Evolutionary conservation across 1,140 invertebrate species (phyloP).

Genomic region (Homalodisca vitripennis): DNA sequence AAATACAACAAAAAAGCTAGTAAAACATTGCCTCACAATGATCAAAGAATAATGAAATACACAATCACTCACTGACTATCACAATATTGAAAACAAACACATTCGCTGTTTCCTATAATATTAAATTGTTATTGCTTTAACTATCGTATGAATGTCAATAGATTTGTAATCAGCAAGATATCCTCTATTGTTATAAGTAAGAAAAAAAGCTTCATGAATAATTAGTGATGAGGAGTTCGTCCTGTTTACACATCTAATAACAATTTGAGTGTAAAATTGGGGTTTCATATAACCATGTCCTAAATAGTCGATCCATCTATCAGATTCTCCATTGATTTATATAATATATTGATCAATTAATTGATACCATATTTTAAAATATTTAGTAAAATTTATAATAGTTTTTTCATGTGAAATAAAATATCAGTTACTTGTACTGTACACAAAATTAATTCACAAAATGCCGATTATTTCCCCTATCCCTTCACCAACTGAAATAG

Average conservation of each 20-base stretch:
- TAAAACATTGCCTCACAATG: no score
- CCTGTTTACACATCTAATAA: constrained; percentile 37
- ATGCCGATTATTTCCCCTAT: no score
- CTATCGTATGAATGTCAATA: no score
- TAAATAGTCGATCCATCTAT: neutral
- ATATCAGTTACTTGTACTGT: neutral
- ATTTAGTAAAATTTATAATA: neutral
- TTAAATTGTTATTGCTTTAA: no score
- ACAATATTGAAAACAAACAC: no score
- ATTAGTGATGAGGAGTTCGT: constrained; percentile 36
- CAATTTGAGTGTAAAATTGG: neutral
- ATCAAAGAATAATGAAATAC: no score
- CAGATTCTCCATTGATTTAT: neutral
- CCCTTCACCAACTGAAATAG: no score
- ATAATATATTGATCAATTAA: neutral
- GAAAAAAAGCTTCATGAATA: constrained; percentile 4
- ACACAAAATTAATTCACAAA: no score
- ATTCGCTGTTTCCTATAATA: no score
- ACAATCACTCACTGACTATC: no score
- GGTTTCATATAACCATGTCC: neutral
- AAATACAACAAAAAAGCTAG: no score
- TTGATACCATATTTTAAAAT: neutral
- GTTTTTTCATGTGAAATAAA: neutral
- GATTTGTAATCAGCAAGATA: constrained; percentile 38
- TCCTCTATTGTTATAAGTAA: constrained; percentile 31